Base-by-base conservation (phyloP, 2,888 invertebrate genomes). In the Campoplex nolae region DNA sequence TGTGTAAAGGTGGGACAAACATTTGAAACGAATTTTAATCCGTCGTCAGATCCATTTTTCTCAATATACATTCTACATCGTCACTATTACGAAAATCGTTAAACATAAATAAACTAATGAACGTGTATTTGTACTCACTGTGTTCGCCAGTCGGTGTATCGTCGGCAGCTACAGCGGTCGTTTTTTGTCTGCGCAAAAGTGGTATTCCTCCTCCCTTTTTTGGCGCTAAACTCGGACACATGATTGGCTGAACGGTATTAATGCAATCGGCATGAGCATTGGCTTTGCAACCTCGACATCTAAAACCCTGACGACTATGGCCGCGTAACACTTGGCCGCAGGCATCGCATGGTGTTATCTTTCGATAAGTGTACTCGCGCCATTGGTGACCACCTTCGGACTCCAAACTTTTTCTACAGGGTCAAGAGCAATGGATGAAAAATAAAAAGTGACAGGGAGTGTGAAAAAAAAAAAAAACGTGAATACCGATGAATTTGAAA, bases 281-380 rank as follows among this genome's bases (percentile, higher is more conserved):
- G 95, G 97, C 96, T 95, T 98, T 98, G 95, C 98, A 98, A 88
- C 98, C 96, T 82, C 98, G 96, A 94, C 98, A 98, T 89, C 98
- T 97, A 82, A 98, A 95, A 23, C 98, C 98, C 95, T 98, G 98
- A 71, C 98, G 96, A 78, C 98, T 98, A 95, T 98, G 98, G 84
- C 98, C 98, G 96, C 98, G 96, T 83, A 98, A 96, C 80, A 98
- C 98, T 95, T 98, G 98, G 87, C 98, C 98, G 95, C 98, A 98
- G 90, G 98, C 97, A 95, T 98, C 98, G 95, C 98, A 98, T 45
- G 98, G 98, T 70, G 98, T 98, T 92, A 98, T 98, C 95, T 98
- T 98, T 95, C 98, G 98, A 95, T 98, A 98, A 51, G 98, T 98
- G 95, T 98, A 98, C 95, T 98, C 98, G 95, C 98, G 98, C 95